Percentiles rank a stretch among this genome's conserved stretches.
phyloP scores from a whole-genome alignment of 2,113 vertebrate species.

The Tiliqua scincoides region DNA sequence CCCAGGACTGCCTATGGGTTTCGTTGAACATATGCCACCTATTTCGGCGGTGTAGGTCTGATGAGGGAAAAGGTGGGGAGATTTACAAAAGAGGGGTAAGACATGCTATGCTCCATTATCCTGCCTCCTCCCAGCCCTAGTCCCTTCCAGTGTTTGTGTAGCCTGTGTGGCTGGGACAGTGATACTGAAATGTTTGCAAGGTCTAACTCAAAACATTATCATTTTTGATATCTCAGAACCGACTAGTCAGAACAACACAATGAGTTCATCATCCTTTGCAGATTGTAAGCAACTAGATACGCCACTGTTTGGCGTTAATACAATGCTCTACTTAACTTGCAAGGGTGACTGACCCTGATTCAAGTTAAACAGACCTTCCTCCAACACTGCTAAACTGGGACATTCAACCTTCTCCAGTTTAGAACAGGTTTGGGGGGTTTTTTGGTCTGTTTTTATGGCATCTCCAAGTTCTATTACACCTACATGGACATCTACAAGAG shows the following conservation, averaged over 20 bases:
- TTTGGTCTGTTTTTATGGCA: background rate
- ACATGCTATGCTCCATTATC: too few species aligned
- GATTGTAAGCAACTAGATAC: background rate
- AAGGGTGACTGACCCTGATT: background rate
- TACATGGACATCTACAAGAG: too few species aligned
- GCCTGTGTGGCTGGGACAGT: background rate
- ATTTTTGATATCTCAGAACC: background rate
- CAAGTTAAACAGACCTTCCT: background rate
- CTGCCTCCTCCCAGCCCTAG: too few species aligned
- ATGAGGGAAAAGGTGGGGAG: too few species aligned
- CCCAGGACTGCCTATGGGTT: too few species aligned
- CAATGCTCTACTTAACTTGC: background rate
- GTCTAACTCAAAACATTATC: background rate
- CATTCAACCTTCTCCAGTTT: background rate
- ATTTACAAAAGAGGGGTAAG: too few species aligned
- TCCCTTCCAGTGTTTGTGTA: background rate
- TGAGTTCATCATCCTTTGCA: background rate
- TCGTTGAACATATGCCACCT: too few species aligned
- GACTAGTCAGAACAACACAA: background rate
- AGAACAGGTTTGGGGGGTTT: background rate
- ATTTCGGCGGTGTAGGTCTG: too few species aligned
- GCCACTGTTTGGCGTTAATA: background rate
- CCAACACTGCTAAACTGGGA: background rate
- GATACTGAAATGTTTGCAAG: background rate
- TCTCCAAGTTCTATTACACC: background rate